Conservation (phyloP, 2,113 vertebrate genomes). For the Budorcas taxicolor region DNA sequence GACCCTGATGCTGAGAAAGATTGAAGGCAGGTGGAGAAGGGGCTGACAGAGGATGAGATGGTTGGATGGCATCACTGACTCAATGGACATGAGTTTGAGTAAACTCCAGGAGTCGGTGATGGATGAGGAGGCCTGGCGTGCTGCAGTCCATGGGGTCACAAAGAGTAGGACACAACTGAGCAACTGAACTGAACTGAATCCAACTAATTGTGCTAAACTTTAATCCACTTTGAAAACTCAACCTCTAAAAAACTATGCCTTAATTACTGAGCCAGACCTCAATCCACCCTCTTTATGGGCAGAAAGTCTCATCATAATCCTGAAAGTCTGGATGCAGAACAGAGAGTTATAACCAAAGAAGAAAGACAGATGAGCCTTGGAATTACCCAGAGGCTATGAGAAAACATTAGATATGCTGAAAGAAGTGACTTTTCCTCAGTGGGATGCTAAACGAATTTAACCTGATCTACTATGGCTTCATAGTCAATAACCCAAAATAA, state of each 20-base stretch:
- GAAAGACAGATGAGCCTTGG: background rate
- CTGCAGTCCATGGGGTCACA: background rate
- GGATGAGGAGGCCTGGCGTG: background rate
- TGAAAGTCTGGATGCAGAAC: background rate
- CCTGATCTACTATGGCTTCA: background rate
- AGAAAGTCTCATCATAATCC: background rate
- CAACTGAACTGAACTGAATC: background rate
- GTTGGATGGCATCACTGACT: background rate
- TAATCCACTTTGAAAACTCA: background rate
- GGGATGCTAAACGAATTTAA: background rate
- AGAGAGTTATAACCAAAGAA: background rate
- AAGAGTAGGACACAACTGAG: background rate
- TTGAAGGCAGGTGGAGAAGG: background rate
- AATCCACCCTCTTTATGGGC: background rate
- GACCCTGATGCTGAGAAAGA: background rate
- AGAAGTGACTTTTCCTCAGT: background rate
- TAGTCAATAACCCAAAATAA: background rate
- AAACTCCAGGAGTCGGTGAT: background rate
- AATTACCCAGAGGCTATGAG: background rate
- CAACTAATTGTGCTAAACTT: background rate
- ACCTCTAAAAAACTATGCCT: background rate
- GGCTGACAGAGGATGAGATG: background rate
- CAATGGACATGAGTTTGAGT: background rate
- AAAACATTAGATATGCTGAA: background rate
- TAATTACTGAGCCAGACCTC: background rate